Conservation (phyloP, 2,888 invertebrate genomes). For the Diaphora mendica region DNA sequence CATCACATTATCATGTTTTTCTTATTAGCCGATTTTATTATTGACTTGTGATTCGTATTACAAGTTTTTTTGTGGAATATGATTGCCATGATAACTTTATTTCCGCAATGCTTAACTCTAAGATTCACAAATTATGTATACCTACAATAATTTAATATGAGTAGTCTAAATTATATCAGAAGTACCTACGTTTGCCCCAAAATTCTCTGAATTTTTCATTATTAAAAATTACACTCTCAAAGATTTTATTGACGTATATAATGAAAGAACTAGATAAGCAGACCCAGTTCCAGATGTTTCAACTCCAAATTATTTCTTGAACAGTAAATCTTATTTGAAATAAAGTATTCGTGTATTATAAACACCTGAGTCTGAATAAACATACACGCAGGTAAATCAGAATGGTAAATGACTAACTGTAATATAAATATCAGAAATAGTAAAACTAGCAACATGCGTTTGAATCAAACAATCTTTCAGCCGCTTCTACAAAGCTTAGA, state of each 20-base stretch:
- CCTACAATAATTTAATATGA: neutral
- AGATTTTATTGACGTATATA: slow-evolving; percentile 51
- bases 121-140: neutral
- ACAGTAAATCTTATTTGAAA: slow-evolving; percentile 82
- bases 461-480: slow-evolving; percentile 82
- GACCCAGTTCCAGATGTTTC: slow-evolving; percentile 73
- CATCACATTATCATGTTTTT: too few species aligned
- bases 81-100: too few species aligned
- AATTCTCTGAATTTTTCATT: slow-evolving; percentile 50
- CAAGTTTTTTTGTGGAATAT: too few species aligned
- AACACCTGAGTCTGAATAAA: slow-evolving; percentile 82
- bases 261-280: slow-evolving; percentile 64
- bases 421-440: slow-evolving; percentile 84
- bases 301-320: slow-evolving; percentile 75
- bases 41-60: too few species aligned
- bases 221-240: slow-evolving; percentile 53
- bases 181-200: slow-evolving; percentile 32
- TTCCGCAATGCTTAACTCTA: too few species aligned
- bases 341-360: slow-evolving; percentile 82
- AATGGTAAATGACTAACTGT: slow-evolving; percentile 85
- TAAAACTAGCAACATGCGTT: slow-evolving; percentile 73
- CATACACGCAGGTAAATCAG: slow-evolving; percentile 83
- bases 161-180: neutral
- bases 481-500: slow-evolving; percentile 79
- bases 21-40: too few species aligned